Conservation (phyloP, 2,888 invertebrate species). For the Caenorhabditis japonica region DNA sequence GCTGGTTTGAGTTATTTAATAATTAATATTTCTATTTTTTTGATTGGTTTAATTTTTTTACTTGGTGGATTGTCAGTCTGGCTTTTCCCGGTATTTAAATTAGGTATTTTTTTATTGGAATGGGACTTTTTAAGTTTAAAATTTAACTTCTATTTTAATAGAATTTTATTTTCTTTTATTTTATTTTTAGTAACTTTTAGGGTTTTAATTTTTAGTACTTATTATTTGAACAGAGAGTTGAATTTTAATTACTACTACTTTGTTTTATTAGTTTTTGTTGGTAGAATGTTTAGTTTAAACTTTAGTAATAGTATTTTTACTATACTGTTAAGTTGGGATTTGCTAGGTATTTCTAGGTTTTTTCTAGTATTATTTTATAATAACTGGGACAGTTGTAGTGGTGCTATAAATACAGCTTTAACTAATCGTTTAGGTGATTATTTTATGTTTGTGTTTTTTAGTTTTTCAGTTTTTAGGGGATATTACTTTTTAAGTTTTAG, state of each 20-base stretch:
- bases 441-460: conserved; percentile 80
- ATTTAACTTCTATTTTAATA: conserved; percentile 69
- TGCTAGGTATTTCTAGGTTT: conserved; percentile 64
- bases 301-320: conserved; percentile 66
- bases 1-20: conserved; percentile 64
- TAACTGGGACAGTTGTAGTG: conserved; percentile 69
- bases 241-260: conserved; percentile 69
- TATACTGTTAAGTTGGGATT: conserved; percentile 63
- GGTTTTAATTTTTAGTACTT: conserved; percentile 64
- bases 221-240: conserved; percentile 63
- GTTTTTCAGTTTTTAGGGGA: conserved; percentile 80
- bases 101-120: conserved; percentile 81
- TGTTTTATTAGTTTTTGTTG: conserved; percentile 64
- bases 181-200: conserved; percentile 64
- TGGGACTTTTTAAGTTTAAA: conserved; percentile 65
- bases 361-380: conserved; percentile 66
- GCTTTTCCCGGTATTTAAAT: conserved; percentile 77
- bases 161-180: conserved; percentile 67
- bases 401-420: conserved; percentile 83
- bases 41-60: conserved; percentile 60
- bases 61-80: conserved; percentile 45
- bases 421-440: conserved; percentile 86
- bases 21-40: conserved; percentile 68
- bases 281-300: conserved; percentile 65
- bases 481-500: conserved; percentile 77